Base-by-base conservation (phyloP, 2,797 vertebrate genomes). In the Gymnocypris eckloni region DNA sequence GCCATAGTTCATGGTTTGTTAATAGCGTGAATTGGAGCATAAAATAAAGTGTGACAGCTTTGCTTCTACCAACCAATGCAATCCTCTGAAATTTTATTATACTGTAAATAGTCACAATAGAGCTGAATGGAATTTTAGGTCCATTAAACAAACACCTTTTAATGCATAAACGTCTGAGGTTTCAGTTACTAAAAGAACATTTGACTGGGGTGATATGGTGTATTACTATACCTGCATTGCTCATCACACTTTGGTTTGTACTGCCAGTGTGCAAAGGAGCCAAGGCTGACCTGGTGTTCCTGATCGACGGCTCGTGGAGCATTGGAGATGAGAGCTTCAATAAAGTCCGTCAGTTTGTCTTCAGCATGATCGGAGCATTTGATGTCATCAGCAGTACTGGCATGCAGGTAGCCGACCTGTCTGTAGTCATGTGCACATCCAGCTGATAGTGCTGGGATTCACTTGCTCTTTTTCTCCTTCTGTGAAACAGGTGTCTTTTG, bases 301-400 rank as follows among this genome's bases (percentile, higher is more conserved):
- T 99, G 87, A 98, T 99, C 15, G 98, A 99, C 86, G 98, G 98
- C 54, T 99, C 98, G 59, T 99, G 98, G 98, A 99, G 98, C 95
- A 99, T 99, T 56, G 98, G 98, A 71, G 98, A 99, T 52, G 98
- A 99, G 41, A 99, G 98, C 95, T 99, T 99, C 93, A 92, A 90
- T 90, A 99, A 99, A 95, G 98, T 99, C 86, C 95, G 99, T 87
- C 97, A 99, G 93, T 99, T 99, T 92, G 97, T 99, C 90, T 98
- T 95, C 61, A 97, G 96, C 91, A 98, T 98, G 90, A 97, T 98
- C 64, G 97, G 97, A 91, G 98, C 97, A 70, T 99, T 99, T 85
- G 98, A 99, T 85, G 92, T 96, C 84, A 92, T 99, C 91, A 98
- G 92, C 90, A 94, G 96, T 16, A 87, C 86, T 10, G 98, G 98